phyloP scores from a whole-genome alignment of 2,113 vertebrate genomes.

The Danionella cerebrum region DNA sequence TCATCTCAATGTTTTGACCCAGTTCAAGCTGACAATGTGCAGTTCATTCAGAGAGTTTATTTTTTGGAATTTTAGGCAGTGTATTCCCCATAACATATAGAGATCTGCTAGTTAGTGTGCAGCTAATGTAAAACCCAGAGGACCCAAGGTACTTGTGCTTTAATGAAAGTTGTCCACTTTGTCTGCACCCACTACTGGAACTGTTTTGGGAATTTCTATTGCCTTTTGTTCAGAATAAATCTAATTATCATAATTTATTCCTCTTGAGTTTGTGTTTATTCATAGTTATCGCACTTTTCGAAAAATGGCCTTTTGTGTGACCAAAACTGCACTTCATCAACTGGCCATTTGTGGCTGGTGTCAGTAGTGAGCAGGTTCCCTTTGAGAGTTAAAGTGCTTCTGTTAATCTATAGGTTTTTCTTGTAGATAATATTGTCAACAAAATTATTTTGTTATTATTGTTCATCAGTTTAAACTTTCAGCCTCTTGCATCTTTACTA shows the following conservation, averaged over 20 bases:
- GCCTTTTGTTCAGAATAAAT: slow-evolving; percentile 60
- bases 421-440: too few relatives aligned
- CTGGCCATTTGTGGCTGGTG: too few relatives aligned
- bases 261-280: neutral
- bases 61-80: neutral
- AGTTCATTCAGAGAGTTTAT: neutral
- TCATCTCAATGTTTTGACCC: neutral
- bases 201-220: slow-evolving; percentile 49
- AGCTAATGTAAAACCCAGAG: neutral
- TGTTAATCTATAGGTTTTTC: too few relatives aligned
- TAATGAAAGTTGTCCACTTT: neutral
- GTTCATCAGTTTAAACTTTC: too few relatives aligned
- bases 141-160: neutral
- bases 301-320: too few relatives aligned
- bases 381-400: too few relatives aligned
- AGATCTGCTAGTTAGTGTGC: neutral
- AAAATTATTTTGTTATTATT: too few relatives aligned
- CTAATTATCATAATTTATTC: slow-evolving; percentile 45
- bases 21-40: neutral
- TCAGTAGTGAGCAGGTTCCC: too few relatives aligned
- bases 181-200: slow-evolving; percentile 48
- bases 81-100: neutral
- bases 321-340: too few relatives aligned
- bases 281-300: too few relatives aligned
- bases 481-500: too few relatives aligned